Evolutionary conservation across 1,140 invertebrate genomes (phyloP), one percentile per base, ranked within the genome.

Genomic region (Drosophila grimshawi): DNA sequence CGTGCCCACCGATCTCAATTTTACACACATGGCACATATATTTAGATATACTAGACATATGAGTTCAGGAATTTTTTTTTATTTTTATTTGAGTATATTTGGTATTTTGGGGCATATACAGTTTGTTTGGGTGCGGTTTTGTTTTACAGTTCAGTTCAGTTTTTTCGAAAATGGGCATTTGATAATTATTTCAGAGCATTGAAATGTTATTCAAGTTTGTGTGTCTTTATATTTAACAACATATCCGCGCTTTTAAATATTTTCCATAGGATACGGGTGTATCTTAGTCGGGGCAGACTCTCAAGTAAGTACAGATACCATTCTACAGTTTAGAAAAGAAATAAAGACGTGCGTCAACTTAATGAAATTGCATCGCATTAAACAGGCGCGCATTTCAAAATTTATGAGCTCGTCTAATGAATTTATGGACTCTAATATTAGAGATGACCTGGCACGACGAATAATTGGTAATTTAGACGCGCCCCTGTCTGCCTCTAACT

Each of bases 381-480:
- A 57, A 39, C 33, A 8, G 4, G 27, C 39, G 33, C 49, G 66
- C 63, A 72, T 79, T 75, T 46, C 3, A 35, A 69, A 73, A 86
- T 76, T 82, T 65, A 82, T 72, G 62, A 64, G 48, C 53, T 49
- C 27, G 11, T 71, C 56, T 56, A 74, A 71, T 76, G 37, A 67
- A 77, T 82, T 82, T 77, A 76, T 86, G 70, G 74, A 33, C 29
- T 11, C 69, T 78, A 81, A 78, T 78, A 81, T 78, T 83, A 79
- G 75, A 78, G 65, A 65, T 75, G 78, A 75, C 78, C 74, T 52
- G 45, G 57, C 41, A 46, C 35, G 29, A 65, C 46, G 65, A 64
- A 62, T 48, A 74, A 69, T 74, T 74, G 65, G 49, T 56, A 53
- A 66, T 67, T 46, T 60, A 63, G 55, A 80, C 67, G 53, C 8